Conservation (phyloP, 2,888 invertebrate species). For the Blomia tropicalis region DNA sequence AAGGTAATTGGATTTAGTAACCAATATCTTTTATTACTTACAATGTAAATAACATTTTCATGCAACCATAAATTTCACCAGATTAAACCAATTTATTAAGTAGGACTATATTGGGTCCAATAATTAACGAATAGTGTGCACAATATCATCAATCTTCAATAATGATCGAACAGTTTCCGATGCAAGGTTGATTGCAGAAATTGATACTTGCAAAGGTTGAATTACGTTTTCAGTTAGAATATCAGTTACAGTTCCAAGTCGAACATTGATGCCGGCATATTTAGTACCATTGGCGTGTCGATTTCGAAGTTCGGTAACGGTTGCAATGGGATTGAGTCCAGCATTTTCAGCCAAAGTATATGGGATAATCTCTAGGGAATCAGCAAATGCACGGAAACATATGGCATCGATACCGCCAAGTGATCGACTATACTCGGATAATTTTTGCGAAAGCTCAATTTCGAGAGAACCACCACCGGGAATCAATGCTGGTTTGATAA, state of each 20-base stretch:
- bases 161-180: constrained; percentile 94
- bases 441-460: constrained; percentile 71
- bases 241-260: constrained; percentile 81
- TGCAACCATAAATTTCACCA: background rate
- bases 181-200: constrained; percentile 77
- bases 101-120: background rate
- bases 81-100: background rate
- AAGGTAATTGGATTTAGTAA: no score
- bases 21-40: no score
- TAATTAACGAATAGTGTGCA: constrained; percentile 42
- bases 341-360: constrained; percentile 80
- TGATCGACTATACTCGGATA: constrained; percentile 63
- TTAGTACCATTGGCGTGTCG: constrained; percentile 72
- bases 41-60: background rate
- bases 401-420: constrained; percentile 84
- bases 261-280: constrained; percentile 85
- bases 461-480: constrained; percentile 97
- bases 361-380: constrained; percentile 84
- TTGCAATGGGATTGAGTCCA: constrained; percentile 78
- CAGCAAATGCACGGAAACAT: constrained; percentile 79
- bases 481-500: constrained; percentile 74
- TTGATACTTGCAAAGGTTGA: constrained; percentile 87
- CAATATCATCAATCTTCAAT: constrained; percentile 97
- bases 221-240: constrained; percentile 92
- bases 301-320: constrained; percentile 88